These are phyloP conservation scores for Piezodorus guildinii DNA, from an alignment of 1,140 invertebrate species.

Conservation along the genomic window DNA sequence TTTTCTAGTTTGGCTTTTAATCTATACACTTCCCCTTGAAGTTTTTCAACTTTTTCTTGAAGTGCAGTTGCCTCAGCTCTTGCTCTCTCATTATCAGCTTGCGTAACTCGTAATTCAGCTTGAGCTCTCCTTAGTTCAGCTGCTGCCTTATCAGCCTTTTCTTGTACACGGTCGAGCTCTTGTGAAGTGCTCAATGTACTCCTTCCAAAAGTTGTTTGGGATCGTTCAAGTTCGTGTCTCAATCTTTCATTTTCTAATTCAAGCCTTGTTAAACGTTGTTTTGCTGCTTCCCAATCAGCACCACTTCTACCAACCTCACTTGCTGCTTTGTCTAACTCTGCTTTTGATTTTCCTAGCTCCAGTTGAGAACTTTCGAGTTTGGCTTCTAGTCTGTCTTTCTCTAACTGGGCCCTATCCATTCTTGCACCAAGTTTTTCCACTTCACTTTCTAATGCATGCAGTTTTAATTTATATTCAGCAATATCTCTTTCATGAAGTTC, in stretches of 20 bases:
- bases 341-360: constrained; percentile 85
- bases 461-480: constrained; percentile 89
- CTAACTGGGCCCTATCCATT: constrained; percentile 69
- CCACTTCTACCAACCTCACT: constrained; percentile 77
- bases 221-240: constrained; percentile 70
- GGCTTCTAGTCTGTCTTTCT: constrained; percentile 80
- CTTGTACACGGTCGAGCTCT: constrained; percentile 72
- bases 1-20: constrained; percentile 88
- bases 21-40: constrained; percentile 86
- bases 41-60: constrained; percentile 86
- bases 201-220: constrained; percentile 66
- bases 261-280: constrained; percentile 68
- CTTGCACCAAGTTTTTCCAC: constrained; percentile 56
- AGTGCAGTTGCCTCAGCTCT: constrained; percentile 67
- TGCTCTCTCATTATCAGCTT: constrained; percentile 75
- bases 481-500: constrained; percentile 87
- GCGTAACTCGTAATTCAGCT: constrained; percentile 71
- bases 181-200: constrained; percentile 42
- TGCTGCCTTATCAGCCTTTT: constrained; percentile 72
- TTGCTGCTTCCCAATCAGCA: constrained; percentile 79
- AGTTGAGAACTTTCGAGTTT: constrained; percentile 85
- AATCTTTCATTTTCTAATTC: constrained; percentile 84
- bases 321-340: constrained; percentile 80
- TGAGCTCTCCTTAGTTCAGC: constrained; percentile 67
- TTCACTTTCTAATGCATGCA: constrained; percentile 79